Evolutionary conservation across 2,888 invertebrate species (phyloP).

Genomic region (Spisula subtruncata): DNA sequence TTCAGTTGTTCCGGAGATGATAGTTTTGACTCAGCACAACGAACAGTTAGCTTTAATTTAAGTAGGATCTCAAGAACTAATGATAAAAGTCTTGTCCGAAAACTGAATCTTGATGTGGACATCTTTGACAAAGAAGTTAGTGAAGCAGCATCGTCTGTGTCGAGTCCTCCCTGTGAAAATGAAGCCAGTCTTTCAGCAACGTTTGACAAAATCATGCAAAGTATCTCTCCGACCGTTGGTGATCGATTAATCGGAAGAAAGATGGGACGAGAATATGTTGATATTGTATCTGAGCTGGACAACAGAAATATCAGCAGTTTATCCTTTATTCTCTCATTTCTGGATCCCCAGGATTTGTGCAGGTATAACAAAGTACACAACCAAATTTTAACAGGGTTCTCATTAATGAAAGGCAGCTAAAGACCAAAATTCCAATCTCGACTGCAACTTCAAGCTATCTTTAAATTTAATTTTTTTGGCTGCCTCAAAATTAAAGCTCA

Average conservation of each 20-base stretch:
- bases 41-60: slow-evolving; percentile 31
- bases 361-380: slow-evolving; percentile 69
- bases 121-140: slow-evolving; percentile 40
- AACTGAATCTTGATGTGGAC: slow-evolving; percentile 46
- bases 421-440: too few species aligned
- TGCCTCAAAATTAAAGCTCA: too few species aligned
- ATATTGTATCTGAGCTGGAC: slow-evolving; percentile 76
- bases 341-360: slow-evolving; percentile 75
- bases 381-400: not conserved
- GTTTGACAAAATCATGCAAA: slow-evolving; percentile 48
- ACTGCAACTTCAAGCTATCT: too few species aligned
- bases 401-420: too few species aligned
- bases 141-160: not conserved
- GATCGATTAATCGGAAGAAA: slow-evolving; percentile 81
- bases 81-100: slow-evolving; percentile 36
- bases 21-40: slow-evolving; percentile 13
- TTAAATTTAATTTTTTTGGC: too few species aligned
- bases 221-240: slow-evolving; percentile 49
- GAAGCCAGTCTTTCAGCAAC: slow-evolving; percentile 30
- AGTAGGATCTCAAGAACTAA: not conserved
- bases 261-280: slow-evolving; percentile 78
- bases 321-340: slow-evolving; percentile 67
- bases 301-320: slow-evolving; percentile 67
- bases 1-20: slow-evolving; percentile 37
- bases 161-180: not conserved